Conservation (phyloP, 2,797 vertebrate genomes). For the Parauchenoglanis punctatus region DNA sequence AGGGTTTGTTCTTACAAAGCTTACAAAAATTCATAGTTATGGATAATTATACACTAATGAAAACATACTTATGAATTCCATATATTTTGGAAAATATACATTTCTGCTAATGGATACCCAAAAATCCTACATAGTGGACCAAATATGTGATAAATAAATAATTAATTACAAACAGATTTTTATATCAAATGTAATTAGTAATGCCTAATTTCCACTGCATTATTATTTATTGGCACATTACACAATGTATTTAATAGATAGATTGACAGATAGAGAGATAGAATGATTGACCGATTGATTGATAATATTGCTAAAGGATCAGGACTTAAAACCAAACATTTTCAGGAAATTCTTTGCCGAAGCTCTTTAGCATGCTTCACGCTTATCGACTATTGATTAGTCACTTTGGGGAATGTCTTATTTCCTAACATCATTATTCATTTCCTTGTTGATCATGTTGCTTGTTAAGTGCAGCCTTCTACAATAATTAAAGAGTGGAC, state of each 20-base stretch:
- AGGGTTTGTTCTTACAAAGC: too few relatives aligned
- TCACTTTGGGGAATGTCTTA: conserved; percentile 41
- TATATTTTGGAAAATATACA: too few relatives aligned
- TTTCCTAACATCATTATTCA: conserved; percentile 46
- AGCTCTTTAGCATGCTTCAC: conserved; percentile 43
- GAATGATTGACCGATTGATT: background rate
- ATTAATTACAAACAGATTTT: background rate
- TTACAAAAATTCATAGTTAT: too few relatives aligned
- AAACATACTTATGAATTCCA: too few relatives aligned
- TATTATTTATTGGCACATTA: background rate
- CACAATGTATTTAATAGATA: background rate
- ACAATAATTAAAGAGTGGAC: conserved; percentile 53
- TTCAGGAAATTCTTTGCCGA: conserved; percentile 14
- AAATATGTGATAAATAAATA: background rate
- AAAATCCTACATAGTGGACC: too few relatives aligned
- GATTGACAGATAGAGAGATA: conserved; percentile 8
- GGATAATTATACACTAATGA: too few relatives aligned
- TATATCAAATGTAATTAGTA: background rate
- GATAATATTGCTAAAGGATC: background rate
- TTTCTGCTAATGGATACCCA: too few relatives aligned
- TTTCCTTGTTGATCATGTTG: conserved; percentile 35
- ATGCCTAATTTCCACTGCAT: background rate
- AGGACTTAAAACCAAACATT: conserved; percentile 1
- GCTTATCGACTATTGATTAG: conserved; percentile 48
- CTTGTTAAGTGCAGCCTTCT: conserved; percentile 49